Evolutionary conservation across 2,797 vertebrate species (phyloP), one percentile per base, ranked within the genome.

Genomic region (Anolis apletophallus): DNA sequence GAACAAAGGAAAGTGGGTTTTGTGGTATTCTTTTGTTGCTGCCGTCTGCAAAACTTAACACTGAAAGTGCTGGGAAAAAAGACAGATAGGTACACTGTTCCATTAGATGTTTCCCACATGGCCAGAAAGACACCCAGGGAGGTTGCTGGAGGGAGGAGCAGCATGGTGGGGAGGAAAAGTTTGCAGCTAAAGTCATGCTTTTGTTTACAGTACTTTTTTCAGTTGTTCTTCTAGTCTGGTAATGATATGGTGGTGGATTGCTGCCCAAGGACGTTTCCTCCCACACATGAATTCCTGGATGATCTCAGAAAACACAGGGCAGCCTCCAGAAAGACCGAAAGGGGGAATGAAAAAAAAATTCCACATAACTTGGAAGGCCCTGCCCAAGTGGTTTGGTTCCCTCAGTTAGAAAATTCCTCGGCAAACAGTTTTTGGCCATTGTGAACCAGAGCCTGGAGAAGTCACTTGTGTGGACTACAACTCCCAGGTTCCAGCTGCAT

Each of bases 1-100:
- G 91, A 89, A 40, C 81, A 80, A 91, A 55, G 0, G 76, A 87
- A 89, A 74, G 21, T 13, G 68, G 40, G 80, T 88, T 78, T 68
- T 83, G 86, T 78, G 71, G 69, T 68, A 57, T 83, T 71, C 86
- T 73, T 84, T 81, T 71, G 54, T 77, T 84, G 85, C 81, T 84
- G 83, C 83, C 3, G 83, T 82, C 83, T 90, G 86, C 80, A 74
- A 85, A 79, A 59, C 29, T 72, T 80, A 90, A 59, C 50, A 12
- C 59, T 88, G 68, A 34, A 6, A 73, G 36, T 64, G 82, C 88
- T 14, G 32, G 23, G 23, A 40, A 72, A 19, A 73, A 16, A 73
- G 2, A 12, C 8, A 26, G 9, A 36, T 36, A 52, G 21, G 32
- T 29, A 6, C 6, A 0, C 11, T 50, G 52, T 54, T 21, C 50